These are phyloP conservation scores for Camponotus pennsylvanicus DNA, from an alignment of 1,140 invertebrate genomes.

Conservation along the genomic window DNA sequence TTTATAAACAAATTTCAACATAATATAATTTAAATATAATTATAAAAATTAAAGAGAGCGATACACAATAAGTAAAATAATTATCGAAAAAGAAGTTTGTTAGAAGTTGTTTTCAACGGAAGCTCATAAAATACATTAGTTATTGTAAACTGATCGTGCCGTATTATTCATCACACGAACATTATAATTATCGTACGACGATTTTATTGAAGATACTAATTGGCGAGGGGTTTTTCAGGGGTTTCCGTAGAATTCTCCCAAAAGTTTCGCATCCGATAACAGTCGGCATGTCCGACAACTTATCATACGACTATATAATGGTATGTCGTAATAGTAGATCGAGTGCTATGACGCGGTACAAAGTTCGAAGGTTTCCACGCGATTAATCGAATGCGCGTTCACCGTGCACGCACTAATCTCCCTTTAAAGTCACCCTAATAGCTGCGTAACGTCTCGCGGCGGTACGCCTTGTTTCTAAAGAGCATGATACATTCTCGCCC, in stretches of 20 bases:
- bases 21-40: too few relatives aligned
- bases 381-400: conserved; percentile 52
- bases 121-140: too few relatives aligned
- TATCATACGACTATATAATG: not conserved
- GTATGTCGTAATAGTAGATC: not conserved
- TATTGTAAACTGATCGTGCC: not conserved
- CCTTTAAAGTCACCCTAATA: conserved; percentile 52
- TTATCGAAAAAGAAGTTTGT: too few relatives aligned
- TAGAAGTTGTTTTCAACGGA: too few relatives aligned
- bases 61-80: too few relatives aligned
- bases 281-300: not conserved
- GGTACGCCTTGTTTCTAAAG: conserved; percentile 35
- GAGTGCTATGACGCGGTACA: not conserved
- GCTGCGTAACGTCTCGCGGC: conserved; percentile 2
- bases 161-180: not conserved
- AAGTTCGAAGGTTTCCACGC: conserved; percentile 34
- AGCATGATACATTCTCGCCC: conserved; percentile 22
- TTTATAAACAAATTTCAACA: too few relatives aligned
- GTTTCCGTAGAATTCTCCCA: not conserved
- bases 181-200: not conserved
- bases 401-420: conserved; percentile 40
- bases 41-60: too few relatives aligned
- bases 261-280: conserved; percentile 29
- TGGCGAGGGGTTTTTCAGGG: not conserved
- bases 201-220: conserved; percentile 24